Conservation (phyloP, 2,888 invertebrate species). For the Cosmopolites sordidus region DNA sequence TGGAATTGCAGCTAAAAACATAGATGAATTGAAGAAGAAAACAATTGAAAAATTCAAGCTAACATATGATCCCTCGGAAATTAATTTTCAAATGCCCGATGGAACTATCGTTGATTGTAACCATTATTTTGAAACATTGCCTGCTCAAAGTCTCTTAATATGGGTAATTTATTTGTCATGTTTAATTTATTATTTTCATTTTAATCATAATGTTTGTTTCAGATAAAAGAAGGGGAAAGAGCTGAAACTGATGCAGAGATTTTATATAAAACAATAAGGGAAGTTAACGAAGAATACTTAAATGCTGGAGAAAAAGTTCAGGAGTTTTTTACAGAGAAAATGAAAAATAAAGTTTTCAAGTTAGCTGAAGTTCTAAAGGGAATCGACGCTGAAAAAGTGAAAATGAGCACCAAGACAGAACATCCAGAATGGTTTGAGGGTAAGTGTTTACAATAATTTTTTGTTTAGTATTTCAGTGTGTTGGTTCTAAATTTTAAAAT, state of each 20-base stretch:
- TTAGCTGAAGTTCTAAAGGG: constrained; percentile 47
- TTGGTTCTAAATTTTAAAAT: neutral
- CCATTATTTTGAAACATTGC: constrained; percentile 70
- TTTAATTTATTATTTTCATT: neutral
- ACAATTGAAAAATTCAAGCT: constrained; percentile 58
- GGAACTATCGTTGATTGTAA: constrained; percentile 71
- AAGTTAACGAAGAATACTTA: constrained; percentile 64
- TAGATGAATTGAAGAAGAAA: constrained; percentile 64
- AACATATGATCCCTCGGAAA: constrained; percentile 37
- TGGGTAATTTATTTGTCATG: constrained; percentile 38
- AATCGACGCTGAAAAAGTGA: constrained; percentile 55
- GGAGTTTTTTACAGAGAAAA: constrained; percentile 68
- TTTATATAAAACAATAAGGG: constrained; percentile 65
- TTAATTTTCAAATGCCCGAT: constrained; percentile 52
- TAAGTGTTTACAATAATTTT: too few species aligned
- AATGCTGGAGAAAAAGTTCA: constrained; percentile 67
- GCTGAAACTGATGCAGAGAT: constrained; percentile 61
- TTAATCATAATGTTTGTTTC: constrained; percentile 50
- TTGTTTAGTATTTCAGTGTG: too few species aligned
- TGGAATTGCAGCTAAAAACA: constrained; percentile 64
- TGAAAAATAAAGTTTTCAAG: constrained; percentile 54
- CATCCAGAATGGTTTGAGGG: constrained; percentile 81
- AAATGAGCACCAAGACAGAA: constrained; percentile 55
- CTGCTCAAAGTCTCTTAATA: constrained; percentile 72
- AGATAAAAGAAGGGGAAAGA: constrained; percentile 45